A percentile compares a stretch with the other conserved stretches of the same genome.
Conservation (phyloP, 2,888 invertebrate genomes). For the Drosophila anomalipes region DNA sequence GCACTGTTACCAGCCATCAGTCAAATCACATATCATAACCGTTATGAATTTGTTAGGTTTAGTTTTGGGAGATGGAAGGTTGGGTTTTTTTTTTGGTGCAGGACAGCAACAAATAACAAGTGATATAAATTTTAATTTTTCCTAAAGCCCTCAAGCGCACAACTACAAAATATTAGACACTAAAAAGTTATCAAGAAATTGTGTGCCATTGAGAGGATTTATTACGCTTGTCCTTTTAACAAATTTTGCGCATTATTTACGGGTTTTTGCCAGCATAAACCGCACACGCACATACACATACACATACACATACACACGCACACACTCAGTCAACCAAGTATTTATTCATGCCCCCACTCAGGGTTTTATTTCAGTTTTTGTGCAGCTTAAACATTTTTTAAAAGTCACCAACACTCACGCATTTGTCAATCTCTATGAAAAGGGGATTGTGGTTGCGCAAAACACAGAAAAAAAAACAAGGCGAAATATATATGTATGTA, state of each 20-base stretch:
- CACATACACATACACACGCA: constrained; percentile 10
- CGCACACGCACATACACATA: constrained; percentile 28
- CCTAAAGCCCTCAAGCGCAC: constrained; percentile 28
- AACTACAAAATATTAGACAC: constrained; percentile 64
- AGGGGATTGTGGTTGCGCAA: constrained; percentile 41
- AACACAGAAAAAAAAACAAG: constrained; percentile 1
- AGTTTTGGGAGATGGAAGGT: background rate
- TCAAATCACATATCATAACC: constrained; percentile 65
- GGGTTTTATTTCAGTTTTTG: constrained; percentile 73
- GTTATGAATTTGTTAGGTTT: constrained; percentile 52
- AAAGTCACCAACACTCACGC: constrained; percentile 80
- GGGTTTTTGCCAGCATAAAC: constrained; percentile 45
- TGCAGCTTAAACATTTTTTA: constrained; percentile 78
- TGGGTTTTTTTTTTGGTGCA: background rate
- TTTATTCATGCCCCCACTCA: constrained; percentile 33
- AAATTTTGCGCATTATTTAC: constrained; percentile 80
- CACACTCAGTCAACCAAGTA: constrained; percentile 39
- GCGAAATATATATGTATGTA: background rate
- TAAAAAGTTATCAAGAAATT: constrained; percentile 76
- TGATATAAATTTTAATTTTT: constrained; percentile 70
- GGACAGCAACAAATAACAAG: constrained; percentile 43
- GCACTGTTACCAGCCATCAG: constrained; percentile 55
- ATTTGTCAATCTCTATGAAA: constrained; percentile 79
- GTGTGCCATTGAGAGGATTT: constrained; percentile 79
- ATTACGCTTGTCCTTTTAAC: constrained; percentile 79